Percentiles rank a stretch among this genome's conserved stretches.
These are phyloP conservation scores for Thera britannica DNA, from an alignment of 2,888 invertebrate genomes.

Conservation along the genomic window DNA sequence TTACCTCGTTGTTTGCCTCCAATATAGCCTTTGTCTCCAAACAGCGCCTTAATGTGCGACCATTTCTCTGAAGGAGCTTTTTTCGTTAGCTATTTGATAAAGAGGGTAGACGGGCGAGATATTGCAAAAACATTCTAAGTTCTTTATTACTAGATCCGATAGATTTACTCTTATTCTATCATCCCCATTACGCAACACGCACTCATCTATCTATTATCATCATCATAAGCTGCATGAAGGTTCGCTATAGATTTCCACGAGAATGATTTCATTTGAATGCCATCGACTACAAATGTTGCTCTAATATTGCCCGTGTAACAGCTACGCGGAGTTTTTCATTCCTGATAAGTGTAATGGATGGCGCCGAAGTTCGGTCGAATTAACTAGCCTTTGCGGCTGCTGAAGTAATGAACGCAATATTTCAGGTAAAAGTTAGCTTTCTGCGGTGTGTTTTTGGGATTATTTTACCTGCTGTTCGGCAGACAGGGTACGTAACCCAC, in stretches of 20 bases:
- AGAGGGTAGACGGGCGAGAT: slow-evolving; percentile 7
- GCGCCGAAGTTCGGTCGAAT: slow-evolving; percentile 53
- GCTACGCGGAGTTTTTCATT: slow-evolving; percentile 43
- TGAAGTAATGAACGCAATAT: slow-evolving; percentile 53
- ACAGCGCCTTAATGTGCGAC: slow-evolving; percentile 60
- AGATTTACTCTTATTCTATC: background rate
- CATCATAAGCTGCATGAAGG: too few species aligned
- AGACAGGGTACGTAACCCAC: background rate
- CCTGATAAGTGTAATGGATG: slow-evolving; percentile 70
- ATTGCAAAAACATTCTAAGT: background rate
- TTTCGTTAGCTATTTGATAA: slow-evolving; percentile 56
- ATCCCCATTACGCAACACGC: background rate
- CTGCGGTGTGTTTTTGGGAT: slow-evolving; percentile 2
- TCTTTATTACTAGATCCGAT: too few species aligned
- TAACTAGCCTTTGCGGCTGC: slow-evolving; percentile 54
- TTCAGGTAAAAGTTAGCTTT: slow-evolving; percentile 25
- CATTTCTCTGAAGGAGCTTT: slow-evolving; percentile 58
- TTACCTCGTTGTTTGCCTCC: slow-evolving; percentile 70
- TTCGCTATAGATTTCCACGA: too few species aligned
- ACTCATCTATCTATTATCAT: too few species aligned
- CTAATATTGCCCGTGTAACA: slow-evolving; percentile 10
- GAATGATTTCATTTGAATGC: background rate
- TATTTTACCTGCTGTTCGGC: background rate
- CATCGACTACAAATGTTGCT: background rate
- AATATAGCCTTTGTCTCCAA: slow-evolving; percentile 61